Conservation (phyloP, 2,797 vertebrate genomes). For the Sebastes miniatus region DNA sequence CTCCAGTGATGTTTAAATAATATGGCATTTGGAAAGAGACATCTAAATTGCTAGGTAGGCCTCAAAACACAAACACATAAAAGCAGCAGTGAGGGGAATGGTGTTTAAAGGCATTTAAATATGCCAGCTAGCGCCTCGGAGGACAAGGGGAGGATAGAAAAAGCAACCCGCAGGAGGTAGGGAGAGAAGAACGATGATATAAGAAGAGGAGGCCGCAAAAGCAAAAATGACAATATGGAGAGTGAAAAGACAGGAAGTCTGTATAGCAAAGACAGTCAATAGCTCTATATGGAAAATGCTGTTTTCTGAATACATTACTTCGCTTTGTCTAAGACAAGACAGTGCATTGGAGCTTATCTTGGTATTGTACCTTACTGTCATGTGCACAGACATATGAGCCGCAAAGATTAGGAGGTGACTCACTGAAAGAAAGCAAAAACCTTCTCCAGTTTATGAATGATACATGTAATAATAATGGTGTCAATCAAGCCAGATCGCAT, state of each 20-base stretch:
- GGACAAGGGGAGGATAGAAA: slow-evolving; percentile 39
- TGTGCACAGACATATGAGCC: neutral
- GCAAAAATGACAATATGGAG: neutral
- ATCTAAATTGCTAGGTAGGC: slow-evolving; percentile 70
- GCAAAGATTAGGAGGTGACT: slow-evolving; percentile 22
- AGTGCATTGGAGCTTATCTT: slow-evolving; percentile 35
- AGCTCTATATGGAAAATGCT: slow-evolving; percentile 31
- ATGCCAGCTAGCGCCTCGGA: slow-evolving; percentile 57
- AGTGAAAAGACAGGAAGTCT: slow-evolving; percentile 20
- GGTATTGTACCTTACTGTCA: slow-evolving; percentile 33
- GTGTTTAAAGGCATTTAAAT: slow-evolving; percentile 78
- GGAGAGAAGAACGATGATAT: slow-evolving; percentile 11
- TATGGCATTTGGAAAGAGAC: slow-evolving; percentile 70
- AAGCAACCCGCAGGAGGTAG: slow-evolving; percentile 5
- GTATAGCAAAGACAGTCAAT: slow-evolving; percentile 8
- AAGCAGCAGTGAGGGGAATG: slow-evolving; percentile 48
- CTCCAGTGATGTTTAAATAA: slow-evolving; percentile 78
- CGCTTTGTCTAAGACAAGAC: slow-evolving; percentile 23
- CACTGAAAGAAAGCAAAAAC: slow-evolving; percentile 24
- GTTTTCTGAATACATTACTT: slow-evolving; percentile 35
- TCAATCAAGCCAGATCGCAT: slow-evolving; percentile 22
- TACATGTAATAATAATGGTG: slow-evolving; percentile 25
- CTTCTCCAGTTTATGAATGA: slow-evolving; percentile 17
- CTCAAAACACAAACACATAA: slow-evolving; percentile 74
- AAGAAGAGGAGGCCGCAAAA: neutral